Evolutionary conservation across 2,888 invertebrate genomes (phyloP), one percentile per base, ranked within the genome.

Genomic region (Diabrotica balteata): DNA sequence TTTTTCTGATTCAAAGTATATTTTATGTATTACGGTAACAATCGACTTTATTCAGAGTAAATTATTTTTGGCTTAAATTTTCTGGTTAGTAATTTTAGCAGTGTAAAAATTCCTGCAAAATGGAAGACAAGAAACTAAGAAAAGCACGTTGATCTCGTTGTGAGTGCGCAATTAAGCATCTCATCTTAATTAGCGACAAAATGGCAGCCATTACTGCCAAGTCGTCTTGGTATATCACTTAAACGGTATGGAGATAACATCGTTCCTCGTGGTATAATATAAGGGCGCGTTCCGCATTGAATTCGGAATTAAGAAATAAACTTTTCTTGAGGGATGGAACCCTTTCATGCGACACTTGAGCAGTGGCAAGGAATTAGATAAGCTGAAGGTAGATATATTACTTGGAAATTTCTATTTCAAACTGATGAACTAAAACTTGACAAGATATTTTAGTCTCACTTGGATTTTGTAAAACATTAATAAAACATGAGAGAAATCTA

Each of bases 131-230:
- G 68, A 72, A 70, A 71, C 70, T 63, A 69, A 66, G 66, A 69
- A 69, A 68, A 69, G 72, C 76, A 76, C 75, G 75, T 76, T 75
- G 77, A 75, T 76, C 75, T 32, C 67, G 68, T 74, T 70, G 71
- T 75, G 73, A 70, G 66, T 68, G 69, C 60, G 79, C 77, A 80
- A 81, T 81, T 81, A 81, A 81, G 81, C 81, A 81, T 81, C 80
- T 77, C 81, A 79, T 81, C 80, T 78, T 80, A 81, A 81, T 81
- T 81, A 81, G 79, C 77, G 74, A 75, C 73, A 76, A 79, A 80
- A 81, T 76, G 79, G 80, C 78, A 7, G 79, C 76, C 78, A 79
- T 80, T 80, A 79, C 75, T 76, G 73, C 76, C 73, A 73, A 77
- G 79, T 78, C 79, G 78, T 80, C 79, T 75, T 73, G 77, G 77